These are phyloP conservation scores for Nebria brevicollis DNA, from an alignment of 2,888 invertebrate species.

Conservation along the genomic window DNA sequence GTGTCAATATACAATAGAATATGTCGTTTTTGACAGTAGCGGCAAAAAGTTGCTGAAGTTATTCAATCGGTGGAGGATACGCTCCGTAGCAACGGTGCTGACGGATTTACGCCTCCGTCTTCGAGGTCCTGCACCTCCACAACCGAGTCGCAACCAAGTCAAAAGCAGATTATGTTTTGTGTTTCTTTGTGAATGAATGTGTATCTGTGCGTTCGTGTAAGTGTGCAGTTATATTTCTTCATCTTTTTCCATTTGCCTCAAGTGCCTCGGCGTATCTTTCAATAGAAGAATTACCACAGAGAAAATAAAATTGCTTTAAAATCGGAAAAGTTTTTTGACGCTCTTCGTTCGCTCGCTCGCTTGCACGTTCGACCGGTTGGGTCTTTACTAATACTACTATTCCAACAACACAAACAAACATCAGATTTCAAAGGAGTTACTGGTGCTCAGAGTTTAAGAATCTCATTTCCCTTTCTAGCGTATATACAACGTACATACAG, in stretches of 20 bases:
- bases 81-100: background rate
- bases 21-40: slow-evolving; percentile 12
- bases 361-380: background rate
- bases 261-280: slow-evolving; percentile 50
- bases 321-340: slow-evolving; percentile 40
- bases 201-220: background rate
- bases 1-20: background rate
- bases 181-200: slow-evolving; percentile 48
- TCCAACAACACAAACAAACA: slow-evolving; percentile 7
- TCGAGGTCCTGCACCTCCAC: background rate
- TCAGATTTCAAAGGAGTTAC: slow-evolving; percentile 35
- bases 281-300: slow-evolving; percentile 48
- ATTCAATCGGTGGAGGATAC: slow-evolving; percentile 33
- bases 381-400: slow-evolving; percentile 4
- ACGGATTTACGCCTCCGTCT: slow-evolving; percentile 30
- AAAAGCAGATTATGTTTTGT: slow-evolving; percentile 51
- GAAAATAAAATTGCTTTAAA: slow-evolving; percentile 46
- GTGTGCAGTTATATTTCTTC: slow-evolving; percentile 32
- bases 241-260: slow-evolving; percentile 41
- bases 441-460: slow-evolving; percentile 29
- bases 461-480: slow-evolving; percentile 39
- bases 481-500: background rate
- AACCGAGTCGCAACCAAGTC: slow-evolving; percentile 38
- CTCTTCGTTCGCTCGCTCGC: slow-evolving; percentile 17
- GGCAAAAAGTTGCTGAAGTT: slow-evolving; percentile 28